Conservation (phyloP, 2,797 vertebrate species). For the Eidolon dupreanum region DNA sequence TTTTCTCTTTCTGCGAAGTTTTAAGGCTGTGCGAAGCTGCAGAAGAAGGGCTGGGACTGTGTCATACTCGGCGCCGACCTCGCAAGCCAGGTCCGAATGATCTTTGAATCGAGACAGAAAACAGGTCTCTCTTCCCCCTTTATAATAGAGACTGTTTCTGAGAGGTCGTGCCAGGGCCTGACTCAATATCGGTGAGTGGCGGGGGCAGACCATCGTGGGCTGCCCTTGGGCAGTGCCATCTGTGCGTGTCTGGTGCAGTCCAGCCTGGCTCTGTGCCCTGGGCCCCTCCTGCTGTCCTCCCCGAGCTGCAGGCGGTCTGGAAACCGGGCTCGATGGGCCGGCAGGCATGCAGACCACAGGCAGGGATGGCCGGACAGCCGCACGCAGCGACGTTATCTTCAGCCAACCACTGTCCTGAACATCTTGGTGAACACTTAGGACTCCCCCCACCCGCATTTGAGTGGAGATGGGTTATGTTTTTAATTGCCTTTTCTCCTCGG, state of each 20-base stretch:
- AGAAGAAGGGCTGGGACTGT: accelerated
- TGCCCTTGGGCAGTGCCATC: background rate
- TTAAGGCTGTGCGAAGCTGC: background rate
- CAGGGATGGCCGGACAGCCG: accelerated
- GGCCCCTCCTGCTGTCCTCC: background rate
- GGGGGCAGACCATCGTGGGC: background rate
- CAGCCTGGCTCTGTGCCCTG: background rate
- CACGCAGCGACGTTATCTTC: accelerated
- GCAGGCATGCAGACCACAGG: background rate
- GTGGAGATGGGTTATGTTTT: too few species aligned
- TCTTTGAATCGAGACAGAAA: too few species aligned
- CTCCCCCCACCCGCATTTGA: too few species aligned
- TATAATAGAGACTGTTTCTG: too few species aligned
- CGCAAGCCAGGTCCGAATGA: background rate
- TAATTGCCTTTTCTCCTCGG: too few species aligned
- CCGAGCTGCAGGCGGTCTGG: background rate
- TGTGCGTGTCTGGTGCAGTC: background rate
- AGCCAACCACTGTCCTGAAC: background rate
- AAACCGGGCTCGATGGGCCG: background rate
- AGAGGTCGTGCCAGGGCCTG: background rate
- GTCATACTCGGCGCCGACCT: background rate
- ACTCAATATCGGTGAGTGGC: background rate
- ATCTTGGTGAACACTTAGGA: background rate
- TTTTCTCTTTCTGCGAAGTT: too few species aligned
- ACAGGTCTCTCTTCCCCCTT: background rate